Evolutionary conservation across 2,113 vertebrate species (phyloP), one percentile per base, ranked within the genome.

Genomic region (Ceyx cyanopectus): DNA sequence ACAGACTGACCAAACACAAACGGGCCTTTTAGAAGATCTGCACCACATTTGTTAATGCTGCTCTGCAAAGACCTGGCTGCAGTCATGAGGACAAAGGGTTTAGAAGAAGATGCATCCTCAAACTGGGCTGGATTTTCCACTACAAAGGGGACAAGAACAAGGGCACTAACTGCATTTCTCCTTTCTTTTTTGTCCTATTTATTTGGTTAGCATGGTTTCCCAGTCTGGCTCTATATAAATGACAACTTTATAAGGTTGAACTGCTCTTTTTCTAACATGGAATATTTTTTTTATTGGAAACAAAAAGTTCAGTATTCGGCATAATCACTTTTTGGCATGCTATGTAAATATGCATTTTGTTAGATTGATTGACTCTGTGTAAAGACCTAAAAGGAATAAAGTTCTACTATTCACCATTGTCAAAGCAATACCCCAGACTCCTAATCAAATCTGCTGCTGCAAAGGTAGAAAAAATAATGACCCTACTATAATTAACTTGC

Each of bases 391-490:
- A 76, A 86, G 61, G 76, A 93, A 92, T 75, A 92, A 93, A 50
- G 85, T 86, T 72, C 73, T 56, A 11, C 83, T 81, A 90, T 96
- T 95, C 90, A 92, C 62, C 53, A 46, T 81, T 92, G 73, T 96
- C 92, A 95, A 88, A 92, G 69, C 70, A 94, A 95, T 95, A 84
- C 77, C 86, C 69, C 57, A 89, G 90, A 90, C 50, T 89, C 80
- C 76, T 72, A 88, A 92, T 70, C 88, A 96, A 95, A 93, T 84
- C 60, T 87, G 41, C 69, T 92, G 63, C 54, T 90, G 82, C 41
- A 73, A 86, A 93, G 11, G 79, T 76, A 92, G 61, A 70, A 90
- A 89, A 88, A 85, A 80, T 61, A 93, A 88, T 56, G 83, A 88
- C 18, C 23, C 40, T 70, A 12, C 62, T 91, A 20, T 75, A 92